Conservation (phyloP, 2,888 invertebrate species). For the Euproctis similis region DNA sequence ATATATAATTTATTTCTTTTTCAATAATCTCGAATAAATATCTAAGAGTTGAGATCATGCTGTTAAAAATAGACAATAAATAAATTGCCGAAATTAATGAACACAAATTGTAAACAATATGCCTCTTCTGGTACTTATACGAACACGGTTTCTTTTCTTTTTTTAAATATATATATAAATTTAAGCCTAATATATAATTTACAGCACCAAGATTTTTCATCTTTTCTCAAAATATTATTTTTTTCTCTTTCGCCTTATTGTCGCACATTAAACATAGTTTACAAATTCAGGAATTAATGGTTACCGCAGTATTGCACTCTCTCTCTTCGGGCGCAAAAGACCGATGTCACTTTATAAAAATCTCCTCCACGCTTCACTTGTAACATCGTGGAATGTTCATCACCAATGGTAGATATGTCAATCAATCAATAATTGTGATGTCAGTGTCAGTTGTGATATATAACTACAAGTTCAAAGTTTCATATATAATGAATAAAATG, state of each 20-base stretch:
- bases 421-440: slow-evolving; percentile 26
- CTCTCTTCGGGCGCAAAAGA: slow-evolving; percentile 40
- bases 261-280: slow-evolving; percentile 72
- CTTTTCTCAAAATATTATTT: slow-evolving; percentile 70
- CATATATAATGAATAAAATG: slow-evolving; percentile 36
- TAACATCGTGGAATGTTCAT: slow-evolving; percentile 55
- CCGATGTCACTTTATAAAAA: slow-evolving; percentile 12
- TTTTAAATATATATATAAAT: slow-evolving; percentile 66
- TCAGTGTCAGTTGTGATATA: slow-evolving; percentile 33
- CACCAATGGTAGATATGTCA: slow-evolving; percentile 27
- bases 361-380: slow-evolving; percentile 28
- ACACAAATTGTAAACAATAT: slow-evolving; percentile 71
- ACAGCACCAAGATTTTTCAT: slow-evolving; percentile 75
- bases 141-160: slow-evolving; percentile 61
- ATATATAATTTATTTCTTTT: slow-evolving; percentile 58
- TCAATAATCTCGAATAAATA: slow-evolving; percentile 74
- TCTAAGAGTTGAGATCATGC: slow-evolving; percentile 74
- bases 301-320: slow-evolving; percentile 70
- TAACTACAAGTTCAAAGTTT: slow-evolving; percentile 54
- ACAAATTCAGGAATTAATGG: slow-evolving; percentile 60
- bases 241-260: slow-evolving; percentile 74
- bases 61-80: slow-evolving; percentile 69
- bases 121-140: slow-evolving; percentile 72
- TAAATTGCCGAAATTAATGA: slow-evolving; percentile 70
- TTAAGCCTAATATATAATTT: slow-evolving; percentile 77